phyloP scores from a whole-genome alignment of 2,113 vertebrate genomes.

The Charina bottae region DNA sequence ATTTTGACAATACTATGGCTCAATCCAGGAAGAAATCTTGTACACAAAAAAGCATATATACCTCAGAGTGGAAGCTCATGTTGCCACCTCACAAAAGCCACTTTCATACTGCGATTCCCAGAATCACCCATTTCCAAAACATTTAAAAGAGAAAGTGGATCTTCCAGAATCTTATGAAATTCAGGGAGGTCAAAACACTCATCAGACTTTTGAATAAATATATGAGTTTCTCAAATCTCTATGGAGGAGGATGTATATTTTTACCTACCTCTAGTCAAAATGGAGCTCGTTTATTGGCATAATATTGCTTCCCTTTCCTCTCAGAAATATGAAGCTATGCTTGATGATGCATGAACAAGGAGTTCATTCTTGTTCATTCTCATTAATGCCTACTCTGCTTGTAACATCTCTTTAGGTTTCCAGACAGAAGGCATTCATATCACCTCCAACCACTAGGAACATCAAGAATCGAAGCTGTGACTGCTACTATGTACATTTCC shows the following conservation, averaged over 20 bases:
- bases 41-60: not conserved
- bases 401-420: not conserved
- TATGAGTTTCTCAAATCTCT: not conserved
- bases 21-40: not conserved
- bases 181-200: not conserved
- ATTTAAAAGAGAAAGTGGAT: not conserved
- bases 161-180: not conserved
- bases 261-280: not conserved
- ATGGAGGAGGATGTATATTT: not conserved
- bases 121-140: not conserved
- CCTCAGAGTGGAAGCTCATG: not conserved
- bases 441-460: not conserved
- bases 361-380: not conserved
- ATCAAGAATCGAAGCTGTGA: not conserved
- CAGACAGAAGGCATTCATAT: not conserved
- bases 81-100: not conserved
- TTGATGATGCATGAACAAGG: not conserved
- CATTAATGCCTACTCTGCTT: not conserved
- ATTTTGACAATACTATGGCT: not conserved
- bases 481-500: not conserved
- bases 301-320: not conserved
- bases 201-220: not conserved
- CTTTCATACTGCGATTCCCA: not conserved
- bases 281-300: not conserved
- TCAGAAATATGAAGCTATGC: not conserved